phyloP scores from a whole-genome alignment of 2,888 invertebrate genomes.

The Chirona hameri region DNA sequence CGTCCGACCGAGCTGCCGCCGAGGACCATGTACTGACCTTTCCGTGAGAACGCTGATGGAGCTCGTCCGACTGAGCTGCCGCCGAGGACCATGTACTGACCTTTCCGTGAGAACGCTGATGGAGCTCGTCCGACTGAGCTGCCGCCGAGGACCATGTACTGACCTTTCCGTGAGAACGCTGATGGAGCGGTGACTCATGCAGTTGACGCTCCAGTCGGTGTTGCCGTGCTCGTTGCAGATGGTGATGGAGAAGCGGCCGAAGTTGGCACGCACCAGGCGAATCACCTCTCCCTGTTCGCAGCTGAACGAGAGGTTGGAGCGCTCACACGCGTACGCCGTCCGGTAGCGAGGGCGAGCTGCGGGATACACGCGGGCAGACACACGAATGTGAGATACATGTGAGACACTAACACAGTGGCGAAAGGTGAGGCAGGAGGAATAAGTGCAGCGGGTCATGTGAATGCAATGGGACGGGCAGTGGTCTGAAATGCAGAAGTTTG shows the following conservation, averaged over 20 bases:
- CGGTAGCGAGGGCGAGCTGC: constrained; percentile 44
- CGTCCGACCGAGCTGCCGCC: no score
- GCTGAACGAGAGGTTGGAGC: constrained; percentile 80
- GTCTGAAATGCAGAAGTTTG: no score
- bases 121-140: no score
- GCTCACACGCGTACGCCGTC: constrained; percentile 91
- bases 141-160: constrained; percentile 38
- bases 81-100: constrained; percentile 39
- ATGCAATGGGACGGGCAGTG: no score
- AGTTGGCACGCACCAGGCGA: constrained; percentile 87
- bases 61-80: no score
- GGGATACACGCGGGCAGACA: no score
- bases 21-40: constrained; percentile 40
- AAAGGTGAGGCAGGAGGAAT: no score
- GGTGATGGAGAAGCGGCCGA: constrained; percentile 89
- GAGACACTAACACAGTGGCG: no score
- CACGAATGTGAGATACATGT: not conserved
- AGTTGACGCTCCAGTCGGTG: constrained; percentile 95
- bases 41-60: no score
- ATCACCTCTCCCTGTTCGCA: constrained; percentile 86
- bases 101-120: no score
- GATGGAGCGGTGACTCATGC: constrained; percentile 85
- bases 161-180: constrained; percentile 84
- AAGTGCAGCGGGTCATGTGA: no score
- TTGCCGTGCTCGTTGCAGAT: constrained; percentile 94